Evolutionary conservation across 23 tunicate species (phyloP).

Genomic region (Oikopleura vanhoeffeni): DNA sequence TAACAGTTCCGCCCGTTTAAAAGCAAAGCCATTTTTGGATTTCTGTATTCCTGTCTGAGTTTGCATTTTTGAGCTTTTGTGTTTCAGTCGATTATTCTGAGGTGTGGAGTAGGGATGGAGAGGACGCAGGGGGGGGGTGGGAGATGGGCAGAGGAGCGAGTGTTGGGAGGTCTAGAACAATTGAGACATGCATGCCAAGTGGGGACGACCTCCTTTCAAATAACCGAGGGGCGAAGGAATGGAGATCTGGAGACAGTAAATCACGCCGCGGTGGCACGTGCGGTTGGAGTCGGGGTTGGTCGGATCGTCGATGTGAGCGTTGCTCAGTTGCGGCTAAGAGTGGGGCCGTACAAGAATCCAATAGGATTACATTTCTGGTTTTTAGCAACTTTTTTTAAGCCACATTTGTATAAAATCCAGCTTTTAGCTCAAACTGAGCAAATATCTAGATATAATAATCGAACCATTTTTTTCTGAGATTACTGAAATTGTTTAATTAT

Average conservation of each 20-base stretch:
- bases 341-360: too few relatives aligned
- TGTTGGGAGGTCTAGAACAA: background rate
- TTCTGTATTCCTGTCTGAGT: background rate
- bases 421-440: too few relatives aligned
- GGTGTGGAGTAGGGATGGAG: background rate
- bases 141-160: background rate
- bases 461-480: too few relatives aligned
- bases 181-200: background rate
- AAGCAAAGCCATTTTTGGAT: too few relatives aligned
- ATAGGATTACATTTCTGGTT: too few relatives aligned
- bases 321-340: too few relatives aligned
- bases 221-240: background rate
- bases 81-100: background rate
- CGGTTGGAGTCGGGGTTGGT: background rate
- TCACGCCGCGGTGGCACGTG: background rate
- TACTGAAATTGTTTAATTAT: too few relatives aligned
- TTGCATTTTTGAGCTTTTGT: background rate
- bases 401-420: too few relatives aligned
- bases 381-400: too few relatives aligned
- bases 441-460: too few relatives aligned
- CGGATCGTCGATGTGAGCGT: background rate
- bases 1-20: too few relatives aligned
- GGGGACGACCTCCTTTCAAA: background rate
- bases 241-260: background rate
- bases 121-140: background rate